Percentiles rank a stretch among this genome's conserved stretches.
Conservation (phyloP, 2,888 invertebrate species). For the Himalopsyche kuldschensis region DNA sequence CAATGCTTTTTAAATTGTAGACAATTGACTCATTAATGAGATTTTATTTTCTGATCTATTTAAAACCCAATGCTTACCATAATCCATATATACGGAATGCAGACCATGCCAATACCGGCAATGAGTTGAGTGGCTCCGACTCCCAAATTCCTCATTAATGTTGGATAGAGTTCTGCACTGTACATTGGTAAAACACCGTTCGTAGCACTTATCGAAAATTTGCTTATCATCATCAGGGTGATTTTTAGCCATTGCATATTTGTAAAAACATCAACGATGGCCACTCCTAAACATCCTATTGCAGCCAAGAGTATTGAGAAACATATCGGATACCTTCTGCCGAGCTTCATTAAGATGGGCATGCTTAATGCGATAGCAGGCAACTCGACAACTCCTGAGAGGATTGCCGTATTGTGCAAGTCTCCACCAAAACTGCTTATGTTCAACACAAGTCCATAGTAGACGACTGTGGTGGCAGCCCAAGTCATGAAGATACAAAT, state of each 20-base stretch:
- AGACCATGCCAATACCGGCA: conserved; percentile 74
- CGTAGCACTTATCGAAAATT: conserved; percentile 76
- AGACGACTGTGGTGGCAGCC: conserved; percentile 77
- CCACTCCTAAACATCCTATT: conserved; percentile 68
- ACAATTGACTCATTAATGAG: too few relatives aligned
- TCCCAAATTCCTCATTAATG: conserved; percentile 69
- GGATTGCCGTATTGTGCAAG: conserved; percentile 72
- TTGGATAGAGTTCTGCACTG: conserved; percentile 73
- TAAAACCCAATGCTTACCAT: conserved; percentile 59
- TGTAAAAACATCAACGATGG: conserved; percentile 56
- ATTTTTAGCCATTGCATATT: conserved; percentile 69
- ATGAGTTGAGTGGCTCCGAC: conserved; percentile 76
- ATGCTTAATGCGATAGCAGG: conserved; percentile 78
- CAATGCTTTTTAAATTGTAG: too few relatives aligned
- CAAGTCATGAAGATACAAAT: conserved; percentile 72
- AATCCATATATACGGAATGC: conserved; percentile 77
- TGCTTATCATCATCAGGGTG: conserved; percentile 76
- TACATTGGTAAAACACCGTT: conserved; percentile 79
- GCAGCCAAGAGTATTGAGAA: conserved; percentile 70
- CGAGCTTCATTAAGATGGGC: conserved; percentile 72
- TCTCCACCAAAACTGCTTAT: conserved; percentile 75
- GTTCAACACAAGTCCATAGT: conserved; percentile 76
- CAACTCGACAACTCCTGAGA: conserved; percentile 75
- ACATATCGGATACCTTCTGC: conserved; percentile 72
- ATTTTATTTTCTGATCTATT: too few relatives aligned